Evolutionary conservation across 2,113 vertebrate genomes (phyloP).

Genomic region (Peromyscus maniculatus): DNA sequence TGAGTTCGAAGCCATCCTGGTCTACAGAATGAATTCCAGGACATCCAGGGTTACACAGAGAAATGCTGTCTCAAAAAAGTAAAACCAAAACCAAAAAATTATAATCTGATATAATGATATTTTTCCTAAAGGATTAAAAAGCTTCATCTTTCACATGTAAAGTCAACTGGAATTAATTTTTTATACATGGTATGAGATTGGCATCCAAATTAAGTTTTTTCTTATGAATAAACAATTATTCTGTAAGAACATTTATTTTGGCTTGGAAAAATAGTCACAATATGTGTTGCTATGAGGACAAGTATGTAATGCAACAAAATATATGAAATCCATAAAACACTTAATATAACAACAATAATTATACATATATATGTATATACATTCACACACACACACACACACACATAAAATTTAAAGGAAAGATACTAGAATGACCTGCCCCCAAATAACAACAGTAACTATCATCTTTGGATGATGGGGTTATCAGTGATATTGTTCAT

Average conservation of each 20-base stretch:
- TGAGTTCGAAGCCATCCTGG: neutral
- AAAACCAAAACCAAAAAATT: neutral
- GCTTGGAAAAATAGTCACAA: conserved; percentile 20
- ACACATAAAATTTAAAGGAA: conserved; percentile 9
- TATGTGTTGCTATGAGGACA: neutral
- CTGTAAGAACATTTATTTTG: neutral
- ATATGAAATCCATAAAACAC: conserved; percentile 29
- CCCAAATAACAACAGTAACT: neutral
- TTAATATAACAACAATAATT: neutral
- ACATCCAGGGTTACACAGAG: neutral
- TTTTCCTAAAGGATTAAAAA: neutral
- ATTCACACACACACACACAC: neutral
- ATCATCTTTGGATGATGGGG: neutral
- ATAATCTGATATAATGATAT: neutral
- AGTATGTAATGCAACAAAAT: neutral
- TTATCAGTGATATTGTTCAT: neutral
- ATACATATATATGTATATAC: neutral
- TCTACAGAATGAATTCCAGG: neutral
- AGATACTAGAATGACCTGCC: neutral
- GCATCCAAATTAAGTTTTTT: conserved; percentile 12
- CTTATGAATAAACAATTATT: neutral
- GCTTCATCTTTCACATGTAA: conserved; percentile 17
- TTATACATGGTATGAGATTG: neutral
- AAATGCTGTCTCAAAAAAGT: neutral
- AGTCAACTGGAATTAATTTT: conserved; percentile 44